These are phyloP conservation scores for Galago senegalensis DNA, from an alignment of 2,797 vertebrate genomes.

Conservation along the genomic window DNA sequence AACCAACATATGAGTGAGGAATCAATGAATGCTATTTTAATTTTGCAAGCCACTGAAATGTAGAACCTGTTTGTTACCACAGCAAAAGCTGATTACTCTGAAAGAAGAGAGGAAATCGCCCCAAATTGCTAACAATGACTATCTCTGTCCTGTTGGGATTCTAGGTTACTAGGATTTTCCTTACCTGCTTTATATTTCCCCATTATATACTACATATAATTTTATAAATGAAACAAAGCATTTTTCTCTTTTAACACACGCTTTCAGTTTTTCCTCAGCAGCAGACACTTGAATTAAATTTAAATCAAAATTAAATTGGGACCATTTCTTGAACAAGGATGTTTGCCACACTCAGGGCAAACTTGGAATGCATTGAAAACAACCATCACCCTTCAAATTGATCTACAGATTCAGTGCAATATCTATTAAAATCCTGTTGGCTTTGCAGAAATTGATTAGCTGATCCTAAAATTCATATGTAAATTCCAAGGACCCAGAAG, in stretches of 20 bases:
- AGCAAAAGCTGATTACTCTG: not conserved
- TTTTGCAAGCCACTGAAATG: slow-evolving; percentile 31
- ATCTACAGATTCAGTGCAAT: not conserved
- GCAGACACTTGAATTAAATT: slow-evolving; percentile 1
- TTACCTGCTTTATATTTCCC: not conserved
- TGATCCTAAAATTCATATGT: not conserved
- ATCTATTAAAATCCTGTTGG: not conserved
- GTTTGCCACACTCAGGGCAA: not conserved
- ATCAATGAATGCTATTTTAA: not conserved
- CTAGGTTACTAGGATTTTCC: not conserved
- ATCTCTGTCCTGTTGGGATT: not conserved
- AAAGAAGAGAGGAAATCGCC: not conserved
- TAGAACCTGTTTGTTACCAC: not conserved
- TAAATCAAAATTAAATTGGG: slow-evolving; percentile 9
- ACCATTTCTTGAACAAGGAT: not conserved
- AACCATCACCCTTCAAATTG: not conserved
- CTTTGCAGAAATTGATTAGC: not conserved
- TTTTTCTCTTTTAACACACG: slow-evolving; percentile 11
- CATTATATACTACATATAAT: not conserved
- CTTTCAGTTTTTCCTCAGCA: not conserved
- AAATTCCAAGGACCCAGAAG: not conserved
- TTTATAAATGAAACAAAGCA: not conserved
- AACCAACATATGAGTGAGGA: not conserved
- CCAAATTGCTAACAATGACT: not conserved
- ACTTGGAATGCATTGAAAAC: not conserved